A percentile compares a stretch with the other conserved stretches of the same genome.
phyloP scores from a whole-genome alignment of 2,113 vertebrate genomes.

The Alethe castanea region DNA sequence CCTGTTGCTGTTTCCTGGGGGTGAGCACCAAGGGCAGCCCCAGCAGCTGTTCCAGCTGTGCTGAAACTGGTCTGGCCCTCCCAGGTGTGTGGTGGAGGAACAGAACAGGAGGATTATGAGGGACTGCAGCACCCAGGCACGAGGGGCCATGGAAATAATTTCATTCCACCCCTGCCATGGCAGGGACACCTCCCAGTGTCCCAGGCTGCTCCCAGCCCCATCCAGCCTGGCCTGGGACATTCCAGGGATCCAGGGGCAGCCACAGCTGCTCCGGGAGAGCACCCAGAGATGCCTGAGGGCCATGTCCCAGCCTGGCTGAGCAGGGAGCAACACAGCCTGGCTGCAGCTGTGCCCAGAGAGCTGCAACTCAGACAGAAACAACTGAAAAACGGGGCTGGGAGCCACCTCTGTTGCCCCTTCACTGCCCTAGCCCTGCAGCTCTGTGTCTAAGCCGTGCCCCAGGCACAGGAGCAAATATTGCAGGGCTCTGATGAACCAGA shows the following conservation, averaged over 20 bases:
- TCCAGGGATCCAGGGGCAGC: not conserved
- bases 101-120: not conserved
- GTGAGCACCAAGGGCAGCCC: not conserved
- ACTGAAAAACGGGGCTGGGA: not conserved
- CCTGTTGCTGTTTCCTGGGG: not conserved
- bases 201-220: not conserved
- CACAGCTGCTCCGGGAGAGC: not conserved
- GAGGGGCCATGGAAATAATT: not conserved
- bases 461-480: not conserved
- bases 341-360: not conserved
- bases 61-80: not conserved
- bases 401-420: accelerated
- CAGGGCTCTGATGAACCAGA: not conserved
- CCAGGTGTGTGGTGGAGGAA: not conserved
- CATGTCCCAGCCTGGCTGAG: not conserved
- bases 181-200: no score
- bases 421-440: accelerated
- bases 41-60: not conserved
- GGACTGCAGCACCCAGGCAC: accelerated
- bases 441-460: not conserved
- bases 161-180: not conserved
- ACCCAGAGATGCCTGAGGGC: not conserved
- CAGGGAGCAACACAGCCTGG: not conserved
- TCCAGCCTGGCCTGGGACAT: not conserved
- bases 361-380: not conserved